Evolutionary conservation across 2,797 vertebrate species (phyloP).

Genomic region (Crenuchus spilurus): DNA sequence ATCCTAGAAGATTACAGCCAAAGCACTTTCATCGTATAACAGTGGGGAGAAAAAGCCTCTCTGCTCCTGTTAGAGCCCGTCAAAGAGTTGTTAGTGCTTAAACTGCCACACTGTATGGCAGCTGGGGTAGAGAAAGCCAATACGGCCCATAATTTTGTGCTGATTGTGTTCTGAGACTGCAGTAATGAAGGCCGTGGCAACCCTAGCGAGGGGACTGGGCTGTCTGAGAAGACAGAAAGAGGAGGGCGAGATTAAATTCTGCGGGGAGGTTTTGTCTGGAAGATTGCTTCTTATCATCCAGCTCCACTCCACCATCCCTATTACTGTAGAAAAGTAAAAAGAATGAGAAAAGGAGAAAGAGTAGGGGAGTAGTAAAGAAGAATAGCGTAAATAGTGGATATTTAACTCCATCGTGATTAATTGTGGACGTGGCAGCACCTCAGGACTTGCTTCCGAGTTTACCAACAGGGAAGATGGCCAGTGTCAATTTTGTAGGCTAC

Average conservation of each 20-base stretch:
- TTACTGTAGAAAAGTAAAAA: constrained; percentile 68
- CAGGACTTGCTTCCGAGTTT: background rate
- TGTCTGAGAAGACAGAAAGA: constrained; percentile 78
- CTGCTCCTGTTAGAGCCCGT: constrained; percentile 23
- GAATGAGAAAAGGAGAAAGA: constrained; percentile 56
- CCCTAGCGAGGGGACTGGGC: constrained; percentile 57
- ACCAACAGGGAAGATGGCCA: background rate
- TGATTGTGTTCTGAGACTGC: constrained; percentile 73
- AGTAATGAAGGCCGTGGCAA: constrained; percentile 76
- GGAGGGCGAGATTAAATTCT: constrained; percentile 81
- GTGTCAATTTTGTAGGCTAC: background rate
- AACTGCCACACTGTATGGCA: constrained; percentile 33
- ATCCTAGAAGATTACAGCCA: constrained; percentile 13
- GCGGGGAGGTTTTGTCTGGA: constrained; percentile 75
- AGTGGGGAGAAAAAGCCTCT: constrained; percentile 19
- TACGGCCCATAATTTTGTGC: constrained; percentile 70
- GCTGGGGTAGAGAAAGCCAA: constrained; percentile 59
- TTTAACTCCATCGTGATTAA: constrained; percentile 53
- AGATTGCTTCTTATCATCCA: constrained; percentile 79
- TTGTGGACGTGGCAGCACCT: background rate
- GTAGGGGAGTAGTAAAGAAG: constrained; percentile 52
- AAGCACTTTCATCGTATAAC: constrained; percentile 23
- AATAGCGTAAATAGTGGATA: constrained; percentile 68
- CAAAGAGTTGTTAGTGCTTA: constrained; percentile 41
- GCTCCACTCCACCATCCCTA: constrained; percentile 69